Base-by-base conservation (phyloP, 1,140 invertebrate genomes). In the Aphis gossypii region DNA sequence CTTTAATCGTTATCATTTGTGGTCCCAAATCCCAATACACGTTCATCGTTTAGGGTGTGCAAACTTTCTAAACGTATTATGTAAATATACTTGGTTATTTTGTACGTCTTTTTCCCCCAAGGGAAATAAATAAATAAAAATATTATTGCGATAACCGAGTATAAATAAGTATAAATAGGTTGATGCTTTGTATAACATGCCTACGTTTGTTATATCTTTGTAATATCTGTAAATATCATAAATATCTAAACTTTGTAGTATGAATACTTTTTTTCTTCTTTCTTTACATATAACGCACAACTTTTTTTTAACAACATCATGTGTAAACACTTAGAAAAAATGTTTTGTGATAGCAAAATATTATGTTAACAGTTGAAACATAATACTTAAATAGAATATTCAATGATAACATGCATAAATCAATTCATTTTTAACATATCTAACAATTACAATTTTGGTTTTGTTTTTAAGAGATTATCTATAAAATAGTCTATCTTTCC, bases 51-150 rank as follows among this genome's bases (percentile, higher is more conserved):
- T 76, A 76, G 30, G n/a, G 14, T 76, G n/a, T 5, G 11, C 14
- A 76, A 76, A 76, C 60, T 76, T 76, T 76, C 60, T 76, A 76
- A 76, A 76, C 14, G 60, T 60, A 60, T n/a, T 76, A 76, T 76
- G 60, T n/a, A 68, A 68, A 68, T 68, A 68, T 68, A 68, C 9
- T n/a, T n/a, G n/a, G 60, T 76, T 76, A 35, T 76, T 76, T 35
- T 18, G 60, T n/a, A 30, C 30, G 9, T 60, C 8, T 8, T 25
- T 25, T 25, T 20, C 60, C 30, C 60, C 30, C 30, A 14, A n/a
- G 60, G n/a, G 60, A 35, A 76, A 76, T 76, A 76, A n/a, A 68
- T 68, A 68, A n/a, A 76, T 76, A n/a, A n/a, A 76, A n/a, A 76
- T 76, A n/a, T 76, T n/a, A 68, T n/a, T n/a, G 30, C 60, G 14